Evolutionary conservation across 2,113 vertebrate genomes (phyloP).

Genomic region (Uria aalge): DNA sequence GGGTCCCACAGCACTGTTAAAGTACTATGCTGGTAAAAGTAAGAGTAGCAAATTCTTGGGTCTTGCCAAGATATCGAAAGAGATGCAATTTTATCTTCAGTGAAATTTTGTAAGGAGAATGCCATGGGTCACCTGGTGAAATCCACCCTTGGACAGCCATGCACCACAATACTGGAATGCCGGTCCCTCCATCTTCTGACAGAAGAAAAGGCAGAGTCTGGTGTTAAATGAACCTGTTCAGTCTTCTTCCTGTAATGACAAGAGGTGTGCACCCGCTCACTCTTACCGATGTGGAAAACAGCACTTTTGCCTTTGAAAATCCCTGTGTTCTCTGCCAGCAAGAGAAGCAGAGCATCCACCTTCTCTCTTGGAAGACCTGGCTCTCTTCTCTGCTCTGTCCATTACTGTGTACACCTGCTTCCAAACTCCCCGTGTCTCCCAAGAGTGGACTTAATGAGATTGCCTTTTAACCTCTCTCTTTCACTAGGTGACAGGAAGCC

Average conservation of each 20-base stretch:
- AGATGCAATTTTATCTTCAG: neutral
- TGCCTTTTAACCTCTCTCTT: neutral
- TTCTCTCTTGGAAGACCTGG: neutral
- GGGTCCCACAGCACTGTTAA: neutral
- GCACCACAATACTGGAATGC: rapidly evolving
- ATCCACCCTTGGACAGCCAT: neutral
- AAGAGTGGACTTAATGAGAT: neutral
- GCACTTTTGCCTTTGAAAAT: neutral
- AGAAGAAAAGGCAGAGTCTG: neutral
- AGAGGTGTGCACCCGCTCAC: neutral
- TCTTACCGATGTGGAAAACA: neutral
- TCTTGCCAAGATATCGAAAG: neutral
- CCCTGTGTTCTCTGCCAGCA: rapidly evolving
- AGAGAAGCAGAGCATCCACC: neutral
- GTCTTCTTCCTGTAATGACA: neutral
- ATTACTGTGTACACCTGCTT: rapidly evolving
- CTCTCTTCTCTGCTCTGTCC: neutral
- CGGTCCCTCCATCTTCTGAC: neutral
- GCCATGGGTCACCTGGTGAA: rapidly evolving
- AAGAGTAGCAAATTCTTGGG: neutral
- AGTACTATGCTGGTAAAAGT: neutral
- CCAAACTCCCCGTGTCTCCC: neutral
- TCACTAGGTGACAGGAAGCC: neutral
- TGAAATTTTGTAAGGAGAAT: neutral
- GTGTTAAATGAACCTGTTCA: neutral